Conservation (phyloP, 2,888 invertebrate genomes). For the Pseudococcus viburni region DNA sequence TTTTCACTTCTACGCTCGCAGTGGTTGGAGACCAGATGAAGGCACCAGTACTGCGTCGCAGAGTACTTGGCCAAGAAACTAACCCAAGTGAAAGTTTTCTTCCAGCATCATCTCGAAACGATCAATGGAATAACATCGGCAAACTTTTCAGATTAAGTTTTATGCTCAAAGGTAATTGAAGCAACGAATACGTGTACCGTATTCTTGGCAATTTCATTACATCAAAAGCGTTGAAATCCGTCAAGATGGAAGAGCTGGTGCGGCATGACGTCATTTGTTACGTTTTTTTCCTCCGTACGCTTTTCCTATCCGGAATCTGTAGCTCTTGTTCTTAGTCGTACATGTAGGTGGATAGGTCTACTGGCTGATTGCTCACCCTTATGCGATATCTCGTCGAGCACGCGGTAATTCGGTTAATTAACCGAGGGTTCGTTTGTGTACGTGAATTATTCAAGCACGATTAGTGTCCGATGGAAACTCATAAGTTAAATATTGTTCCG, state of each 20-base stretch:
- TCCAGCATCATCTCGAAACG: constrained; percentile 36
- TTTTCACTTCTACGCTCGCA: not conserved
- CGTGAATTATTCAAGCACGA: constrained; percentile 38
- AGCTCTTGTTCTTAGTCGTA: not conserved
- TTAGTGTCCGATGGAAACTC: constrained; percentile 39
- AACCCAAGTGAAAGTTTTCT: constrained; percentile 58
- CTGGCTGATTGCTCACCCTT: not conserved
- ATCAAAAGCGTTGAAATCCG: constrained; percentile 49
- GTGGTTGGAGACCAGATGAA: not conserved
- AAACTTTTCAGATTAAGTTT: constrained; percentile 62
- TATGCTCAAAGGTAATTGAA: constrained; percentile 62
- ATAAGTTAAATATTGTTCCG: constrained; percentile 46
- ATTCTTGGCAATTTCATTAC: constrained; percentile 61
- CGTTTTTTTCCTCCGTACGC: not conserved
- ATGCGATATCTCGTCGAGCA: constrained; percentile 5
- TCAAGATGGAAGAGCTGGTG: not conserved
- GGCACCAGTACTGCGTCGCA: not conserved
- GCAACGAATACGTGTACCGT: constrained; percentile 58
- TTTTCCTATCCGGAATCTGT: not conserved
- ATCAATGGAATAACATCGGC: constrained; percentile 60
- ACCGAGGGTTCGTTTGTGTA: constrained; percentile 36
- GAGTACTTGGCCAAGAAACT: not conserved
- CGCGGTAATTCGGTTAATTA: constrained; percentile 39
- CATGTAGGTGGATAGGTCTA: not conserved
- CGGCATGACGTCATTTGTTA: not conserved